phyloP scores from a whole-genome alignment of 1,140 invertebrate genomes.

The Leptonema lineaticorne region DNA sequence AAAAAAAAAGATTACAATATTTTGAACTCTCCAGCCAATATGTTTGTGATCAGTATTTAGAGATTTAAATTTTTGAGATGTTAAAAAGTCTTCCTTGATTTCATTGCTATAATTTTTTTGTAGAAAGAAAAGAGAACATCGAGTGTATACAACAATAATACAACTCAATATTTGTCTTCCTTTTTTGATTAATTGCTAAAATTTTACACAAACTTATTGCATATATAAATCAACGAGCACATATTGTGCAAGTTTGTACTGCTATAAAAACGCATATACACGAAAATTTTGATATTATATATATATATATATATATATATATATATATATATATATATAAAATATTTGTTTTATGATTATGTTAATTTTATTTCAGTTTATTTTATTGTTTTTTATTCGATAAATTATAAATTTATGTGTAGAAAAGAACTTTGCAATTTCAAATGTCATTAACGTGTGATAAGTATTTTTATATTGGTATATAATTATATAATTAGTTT shows the following conservation, averaged over 20 bases:
- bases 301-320: no score
- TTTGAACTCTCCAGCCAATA: conserved; percentile 1
- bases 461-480: neutral
- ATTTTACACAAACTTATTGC: no score
- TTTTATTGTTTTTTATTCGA: neutral
- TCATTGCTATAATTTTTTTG: conserved; percentile 11
- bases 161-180: neutral
- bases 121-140: neutral
- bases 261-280: no score
- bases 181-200: no score
- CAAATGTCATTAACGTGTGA: neutral
- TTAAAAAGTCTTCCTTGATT: conserved; percentile 15
- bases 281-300: no score
- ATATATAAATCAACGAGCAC: no score
- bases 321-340: no score
- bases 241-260: no score
- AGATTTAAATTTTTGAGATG: neutral
- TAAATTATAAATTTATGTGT: neutral
- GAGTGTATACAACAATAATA: no score
- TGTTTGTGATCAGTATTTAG: neutral
- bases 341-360: no score
- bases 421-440: neutral
- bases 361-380: neutral
- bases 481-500: neutral
- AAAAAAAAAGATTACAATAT: no score